Conservation (phyloP, 2,113 vertebrate genomes). For the Charadrius vociferus region DNA sequence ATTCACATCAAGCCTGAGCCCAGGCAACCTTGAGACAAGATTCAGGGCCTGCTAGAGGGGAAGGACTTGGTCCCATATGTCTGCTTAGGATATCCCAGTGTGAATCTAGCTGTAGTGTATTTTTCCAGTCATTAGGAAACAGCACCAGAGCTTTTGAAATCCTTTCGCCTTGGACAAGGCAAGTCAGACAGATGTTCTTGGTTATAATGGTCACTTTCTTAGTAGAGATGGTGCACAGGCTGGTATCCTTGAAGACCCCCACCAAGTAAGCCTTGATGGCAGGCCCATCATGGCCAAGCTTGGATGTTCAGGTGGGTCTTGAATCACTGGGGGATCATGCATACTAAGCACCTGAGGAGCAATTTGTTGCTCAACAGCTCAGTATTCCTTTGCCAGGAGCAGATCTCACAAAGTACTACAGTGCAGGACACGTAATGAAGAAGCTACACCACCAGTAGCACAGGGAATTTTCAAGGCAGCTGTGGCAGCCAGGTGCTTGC, state of each 20-base stretch:
- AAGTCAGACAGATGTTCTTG: not conserved
- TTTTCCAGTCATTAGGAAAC: not conserved
- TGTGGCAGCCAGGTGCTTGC: not conserved
- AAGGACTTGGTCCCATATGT: not conserved
- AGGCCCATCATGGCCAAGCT: not conserved
- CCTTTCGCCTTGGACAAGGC: not conserved
- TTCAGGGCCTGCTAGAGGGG: not conserved
- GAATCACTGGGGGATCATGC: not conserved
- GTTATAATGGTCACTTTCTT: not conserved
- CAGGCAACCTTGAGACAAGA: not conserved
- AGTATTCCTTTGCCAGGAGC: not conserved
- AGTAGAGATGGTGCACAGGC: rapidly evolving
- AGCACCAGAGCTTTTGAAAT: not conserved
- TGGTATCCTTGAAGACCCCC: not conserved
- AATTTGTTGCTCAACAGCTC: not conserved
- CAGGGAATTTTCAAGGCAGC: not conserved
- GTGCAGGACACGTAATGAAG: not conserved
- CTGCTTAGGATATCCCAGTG: not conserved
- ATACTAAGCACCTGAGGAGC: not conserved
- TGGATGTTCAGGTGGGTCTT: not conserved
- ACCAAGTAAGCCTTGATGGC: not conserved
- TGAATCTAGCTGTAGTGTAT: not conserved
- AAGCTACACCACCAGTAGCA: not conserved
- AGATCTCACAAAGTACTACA: not conserved
- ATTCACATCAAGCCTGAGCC: not conserved